A percentile compares a stretch with the other conserved stretches of the same genome.
These are phyloP conservation scores for Hypotaenidia philippensis DNA, from an alignment of 2,797 vertebrate species.

Conservation along the genomic window DNA sequence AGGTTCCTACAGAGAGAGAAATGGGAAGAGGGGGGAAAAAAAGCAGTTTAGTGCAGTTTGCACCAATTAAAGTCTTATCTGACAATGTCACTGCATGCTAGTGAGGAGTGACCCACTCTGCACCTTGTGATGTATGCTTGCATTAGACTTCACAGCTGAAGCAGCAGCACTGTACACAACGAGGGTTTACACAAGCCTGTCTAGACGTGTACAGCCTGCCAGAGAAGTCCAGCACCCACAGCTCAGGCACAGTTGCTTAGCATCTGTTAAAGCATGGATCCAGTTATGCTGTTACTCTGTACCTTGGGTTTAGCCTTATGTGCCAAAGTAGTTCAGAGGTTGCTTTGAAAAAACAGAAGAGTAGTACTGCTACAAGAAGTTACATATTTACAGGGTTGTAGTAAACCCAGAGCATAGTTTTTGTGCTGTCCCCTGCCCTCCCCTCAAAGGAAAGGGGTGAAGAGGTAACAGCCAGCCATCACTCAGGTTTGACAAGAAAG, in stretches of 20 bases:
- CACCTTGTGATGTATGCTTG: background rate
- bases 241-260: background rate
- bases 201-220: background rate
- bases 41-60: background rate
- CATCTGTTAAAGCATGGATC: background rate
- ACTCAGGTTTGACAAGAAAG: background rate
- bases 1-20: constrained; percentile 86
- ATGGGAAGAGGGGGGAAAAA: accelerated
- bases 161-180: background rate
- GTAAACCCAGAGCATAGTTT: background rate
- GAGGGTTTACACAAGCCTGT: background rate
- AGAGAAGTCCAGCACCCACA: background rate
- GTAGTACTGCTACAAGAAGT: background rate
- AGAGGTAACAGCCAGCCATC: background rate
- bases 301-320: background rate
- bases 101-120: background rate
- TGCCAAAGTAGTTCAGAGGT: constrained; percentile 45
- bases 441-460: background rate
- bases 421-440: background rate
- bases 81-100: background rate
- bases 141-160: background rate
- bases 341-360: constrained; percentile 18
- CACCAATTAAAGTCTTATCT: background rate
- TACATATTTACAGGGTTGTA: constrained; percentile 56
- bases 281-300: background rate